Conservation (phyloP, 1,140 invertebrate species). For the Aricia agestis region DNA sequence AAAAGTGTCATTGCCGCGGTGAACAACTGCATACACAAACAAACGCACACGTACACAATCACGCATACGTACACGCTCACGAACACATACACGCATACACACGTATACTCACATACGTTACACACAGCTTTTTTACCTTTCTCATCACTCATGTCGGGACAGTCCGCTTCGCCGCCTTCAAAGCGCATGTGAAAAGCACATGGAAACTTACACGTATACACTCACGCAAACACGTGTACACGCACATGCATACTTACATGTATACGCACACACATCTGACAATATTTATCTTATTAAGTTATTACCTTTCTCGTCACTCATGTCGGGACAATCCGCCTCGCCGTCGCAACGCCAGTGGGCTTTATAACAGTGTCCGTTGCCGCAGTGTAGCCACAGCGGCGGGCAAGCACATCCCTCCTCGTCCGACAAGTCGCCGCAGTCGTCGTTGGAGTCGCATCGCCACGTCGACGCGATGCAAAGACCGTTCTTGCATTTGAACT, state of each 20-base stretch:
- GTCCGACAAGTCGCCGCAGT: constrained; percentile 93
- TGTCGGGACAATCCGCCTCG: constrained; percentile 82
- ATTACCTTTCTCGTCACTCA: constrained; percentile 75
- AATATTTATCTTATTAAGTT: no score
- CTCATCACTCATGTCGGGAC: constrained; percentile 79
- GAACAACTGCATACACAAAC: constrained; percentile 79
- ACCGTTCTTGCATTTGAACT: constrained; percentile 81
- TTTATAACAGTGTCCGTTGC: constrained; percentile 79
- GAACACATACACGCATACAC: no score
- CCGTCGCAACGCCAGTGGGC: constrained; percentile 79
- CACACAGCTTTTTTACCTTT: no score
- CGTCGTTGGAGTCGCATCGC: constrained; percentile 92
- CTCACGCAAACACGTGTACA: no score
- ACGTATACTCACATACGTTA: no score
- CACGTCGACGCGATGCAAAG: constrained; percentile 81
- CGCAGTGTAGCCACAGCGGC: constrained; percentile 81
- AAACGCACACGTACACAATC: no score
- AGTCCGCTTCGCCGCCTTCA: constrained; percentile 84
- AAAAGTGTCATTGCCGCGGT: constrained; percentile 83
- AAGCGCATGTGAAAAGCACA: no score
- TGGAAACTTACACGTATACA: no score
- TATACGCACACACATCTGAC: no score
- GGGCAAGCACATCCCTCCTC: constrained; percentile 90
- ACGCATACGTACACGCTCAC: no score
- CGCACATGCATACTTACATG: no score